Conservation (phyloP, 92 coral and sea anemone species). For the Porites evermanni region DNA sequence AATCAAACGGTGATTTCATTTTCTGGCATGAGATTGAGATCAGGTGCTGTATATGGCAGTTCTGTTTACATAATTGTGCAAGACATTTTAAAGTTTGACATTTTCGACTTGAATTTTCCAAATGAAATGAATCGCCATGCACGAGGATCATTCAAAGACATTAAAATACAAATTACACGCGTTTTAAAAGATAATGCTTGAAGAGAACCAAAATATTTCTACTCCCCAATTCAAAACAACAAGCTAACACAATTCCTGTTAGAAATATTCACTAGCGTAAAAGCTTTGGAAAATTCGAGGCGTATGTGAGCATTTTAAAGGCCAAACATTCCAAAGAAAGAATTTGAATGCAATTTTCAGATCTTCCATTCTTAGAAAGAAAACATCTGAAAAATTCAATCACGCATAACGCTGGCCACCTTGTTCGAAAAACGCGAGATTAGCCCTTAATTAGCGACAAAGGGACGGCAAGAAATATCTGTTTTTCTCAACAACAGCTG, state of each 20-base stretch:
- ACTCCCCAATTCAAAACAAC: constrained; percentile 18
- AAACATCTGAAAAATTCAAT: neutral
- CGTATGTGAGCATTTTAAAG: constrained; percentile 2
- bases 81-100: constrained; percentile 4
- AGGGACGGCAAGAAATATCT: neutral
- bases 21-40: neutral
- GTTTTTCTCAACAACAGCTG: constrained; percentile 22
- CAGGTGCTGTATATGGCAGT: neutral
- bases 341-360: constrained; percentile 10
- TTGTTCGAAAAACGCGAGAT: neutral
- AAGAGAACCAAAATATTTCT: constrained; percentile 13
- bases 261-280: neutral
- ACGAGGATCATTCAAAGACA: neutral
- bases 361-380: constrained; percentile 1
- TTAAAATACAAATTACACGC: neutral
- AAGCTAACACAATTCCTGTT: neutral
- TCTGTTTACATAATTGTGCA: constrained; percentile 1
- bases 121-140: constrained; percentile 6
- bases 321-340: constrained; percentile 3
- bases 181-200: neutral
- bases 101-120: constrained; percentile 5
- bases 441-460: neutral
- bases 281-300: neutral
- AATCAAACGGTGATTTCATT: neutral
- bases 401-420: neutral